Evolutionary conservation across 2,888 invertebrate genomes (phyloP).

Genomic region (Acronicta aceris): DNA sequence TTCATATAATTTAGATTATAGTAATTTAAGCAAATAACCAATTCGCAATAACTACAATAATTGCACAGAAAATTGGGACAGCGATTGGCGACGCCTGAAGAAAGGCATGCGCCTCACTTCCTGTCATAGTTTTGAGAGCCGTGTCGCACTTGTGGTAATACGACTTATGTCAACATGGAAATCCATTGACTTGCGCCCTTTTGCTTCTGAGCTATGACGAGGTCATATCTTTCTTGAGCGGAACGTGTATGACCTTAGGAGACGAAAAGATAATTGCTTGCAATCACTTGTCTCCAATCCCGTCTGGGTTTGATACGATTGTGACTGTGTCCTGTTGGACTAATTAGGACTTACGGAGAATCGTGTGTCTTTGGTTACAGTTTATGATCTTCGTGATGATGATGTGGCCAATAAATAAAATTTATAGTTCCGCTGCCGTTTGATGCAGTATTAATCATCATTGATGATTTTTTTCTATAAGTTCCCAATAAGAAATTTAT

Average conservation of each 20-base stretch:
- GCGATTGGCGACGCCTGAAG: slow-evolving; percentile 75
- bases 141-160: slow-evolving; percentile 67
- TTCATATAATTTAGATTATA: too few relatives aligned
- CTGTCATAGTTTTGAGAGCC: slow-evolving; percentile 84
- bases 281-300: slow-evolving; percentile 66
- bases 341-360: slow-evolving; percentile 50
- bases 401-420: slow-evolving; percentile 25
- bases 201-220: slow-evolving; percentile 62
- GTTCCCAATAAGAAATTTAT: too few relatives aligned
- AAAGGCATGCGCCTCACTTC: slow-evolving; percentile 83
- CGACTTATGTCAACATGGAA: slow-evolving; percentile 69
- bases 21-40: too few relatives aligned
- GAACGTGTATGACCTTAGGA: slow-evolving; percentile 82
- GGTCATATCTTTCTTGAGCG: slow-evolving; percentile 76
- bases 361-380: slow-evolving; percentile 34
- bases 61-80: slow-evolving; percentile 27
- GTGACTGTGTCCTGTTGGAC: slow-evolving; percentile 48
- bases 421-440: slow-evolving; percentile 41
- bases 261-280: slow-evolving; percentile 82
- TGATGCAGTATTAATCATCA: slow-evolving; percentile 17
- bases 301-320: slow-evolving; percentile 60
- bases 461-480: too few relatives aligned
- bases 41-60: background rate
- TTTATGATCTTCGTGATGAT: slow-evolving; percentile 41
- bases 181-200: slow-evolving; percentile 68